Percentiles rank a stretch among this genome's conserved stretches.
Evolutionary conservation across 1,140 invertebrate species (phyloP).

Genomic region (Scaptodrosophila lebanonensis): DNA sequence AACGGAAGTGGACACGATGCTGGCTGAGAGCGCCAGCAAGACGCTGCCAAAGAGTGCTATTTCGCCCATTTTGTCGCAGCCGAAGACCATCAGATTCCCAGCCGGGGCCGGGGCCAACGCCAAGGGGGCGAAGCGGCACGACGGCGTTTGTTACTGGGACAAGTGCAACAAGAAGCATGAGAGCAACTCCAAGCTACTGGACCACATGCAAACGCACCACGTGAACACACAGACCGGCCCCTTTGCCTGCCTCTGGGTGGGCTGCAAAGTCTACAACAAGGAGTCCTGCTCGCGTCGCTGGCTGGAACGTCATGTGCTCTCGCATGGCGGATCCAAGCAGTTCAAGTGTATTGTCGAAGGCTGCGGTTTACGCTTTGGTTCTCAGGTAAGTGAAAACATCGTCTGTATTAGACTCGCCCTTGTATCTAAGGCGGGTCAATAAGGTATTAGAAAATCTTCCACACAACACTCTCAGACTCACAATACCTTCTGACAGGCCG

Average conservation of each 20-base stretch:
- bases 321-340: slow-evolving; percentile 94
- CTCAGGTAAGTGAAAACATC: slow-evolving; percentile 84
- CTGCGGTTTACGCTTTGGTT: slow-evolving; percentile 93
- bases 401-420: no score
- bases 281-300: slow-evolving; percentile 93
- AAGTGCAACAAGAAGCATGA: slow-evolving; percentile 88
- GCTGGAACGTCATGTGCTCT: slow-evolving; percentile 94
- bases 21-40: slow-evolving; percentile 50
- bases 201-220: slow-evolving; percentile 93
- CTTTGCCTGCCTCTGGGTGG: slow-evolving; percentile 93
- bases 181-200: slow-evolving; percentile 87
- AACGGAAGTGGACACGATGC: slow-evolving; percentile 49
- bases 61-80: slow-evolving; percentile 85
- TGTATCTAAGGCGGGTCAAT: no score
- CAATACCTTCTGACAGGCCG: no score
- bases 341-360: slow-evolving; percentile 96
- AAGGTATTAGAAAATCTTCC: no score
- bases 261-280: slow-evolving; percentile 96
- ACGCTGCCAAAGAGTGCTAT: slow-evolving; percentile 76
- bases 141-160: slow-evolving; percentile 88
- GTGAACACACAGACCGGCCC: slow-evolving; percentile 90
- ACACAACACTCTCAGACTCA: no score
- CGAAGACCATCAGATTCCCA: slow-evolving; percentile 88
- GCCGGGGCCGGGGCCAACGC: slow-evolving; percentile 76
- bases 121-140: slow-evolving; percentile 77